These are phyloP conservation scores for Apoderus coryli DNA, from an alignment of 2,888 invertebrate genomes.

Conservation along the genomic window DNA sequence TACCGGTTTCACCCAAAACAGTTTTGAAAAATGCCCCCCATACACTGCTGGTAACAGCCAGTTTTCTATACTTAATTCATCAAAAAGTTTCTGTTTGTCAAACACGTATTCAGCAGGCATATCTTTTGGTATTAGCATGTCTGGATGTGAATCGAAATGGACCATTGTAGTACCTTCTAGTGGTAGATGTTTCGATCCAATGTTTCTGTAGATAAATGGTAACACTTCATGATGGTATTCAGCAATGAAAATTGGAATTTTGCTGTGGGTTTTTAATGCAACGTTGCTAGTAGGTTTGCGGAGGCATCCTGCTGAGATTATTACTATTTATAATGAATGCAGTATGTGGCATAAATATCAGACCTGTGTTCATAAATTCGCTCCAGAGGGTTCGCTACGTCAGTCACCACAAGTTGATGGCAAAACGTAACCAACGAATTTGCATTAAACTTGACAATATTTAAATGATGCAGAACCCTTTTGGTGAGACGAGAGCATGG, in stretches of 20 bases:
- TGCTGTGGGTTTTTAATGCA: slow-evolving; percentile 43
- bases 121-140: slow-evolving; percentile 68
- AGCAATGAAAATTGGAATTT: slow-evolving; percentile 61
- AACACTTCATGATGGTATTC: slow-evolving; percentile 70
- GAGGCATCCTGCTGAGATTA: too few species aligned
- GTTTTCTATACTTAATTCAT: slow-evolving; percentile 73
- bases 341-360: slow-evolving; percentile 6
- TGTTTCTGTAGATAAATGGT: slow-evolving; percentile 61
- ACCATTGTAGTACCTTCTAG: slow-evolving; percentile 59
- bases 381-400: too few species aligned
- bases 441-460: too few species aligned
- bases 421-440: too few species aligned
- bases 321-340: too few species aligned
- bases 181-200: slow-evolving; percentile 70
- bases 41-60: slow-evolving; percentile 84
- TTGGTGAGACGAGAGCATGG: too few species aligned
- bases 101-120: slow-evolving; percentile 62
- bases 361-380: too few species aligned
- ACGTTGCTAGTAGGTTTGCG: too few species aligned
- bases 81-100: slow-evolving; percentile 54
- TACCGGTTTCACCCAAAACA: slow-evolving; percentile 80
- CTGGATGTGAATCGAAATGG: slow-evolving; percentile 88
- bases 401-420: too few species aligned
- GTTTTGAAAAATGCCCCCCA: slow-evolving; percentile 63
- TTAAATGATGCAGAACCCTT: too few species aligned